Base-by-base conservation (phyloP, 2,113 vertebrate species). In the Lepus timidus region DNA sequence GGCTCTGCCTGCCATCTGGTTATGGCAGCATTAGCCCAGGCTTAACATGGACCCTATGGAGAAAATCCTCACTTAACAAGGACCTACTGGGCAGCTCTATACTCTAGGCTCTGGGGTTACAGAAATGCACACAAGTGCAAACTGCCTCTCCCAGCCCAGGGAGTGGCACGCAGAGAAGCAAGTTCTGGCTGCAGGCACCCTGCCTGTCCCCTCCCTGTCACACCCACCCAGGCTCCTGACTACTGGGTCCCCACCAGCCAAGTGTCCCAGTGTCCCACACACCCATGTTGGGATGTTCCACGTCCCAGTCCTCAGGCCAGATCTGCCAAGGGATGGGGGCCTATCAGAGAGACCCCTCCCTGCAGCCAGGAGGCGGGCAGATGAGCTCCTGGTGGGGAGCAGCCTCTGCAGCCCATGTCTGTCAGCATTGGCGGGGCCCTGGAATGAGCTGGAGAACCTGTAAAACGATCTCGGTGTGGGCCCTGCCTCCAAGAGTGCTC, bases 311-410 rank as follows among this genome's bases (percentile, higher is more conserved):
- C 68, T 19, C 29, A 31, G 62, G 62, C 84, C 8, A 7, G 7
- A 12, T 0, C 22, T 9, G 65, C 36, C 1, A 0, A 44, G 51
- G 1, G 3, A 58, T 8, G 20, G 61, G 74, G 6, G 14, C n/a
- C 31, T 19, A 33, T 25, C 68, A 2, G 29, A 74, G 75, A 78
- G n/a, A 10, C 19, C 33, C 29, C 9, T 4, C n/a, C 74, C 52
- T 27, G n/a, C 71, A n/a, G n/a, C 8, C 6, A 13, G 12, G 10
- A 31, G 55, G 36, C 64, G 27, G 20, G 25, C 2, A 49, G 1
- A 23, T 17, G 13, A 12, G 70, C 27, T 1, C 49, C 36, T 20
- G 14, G 39, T 3, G 68, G 58, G 33, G 6, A 44, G 82, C 29
- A 4, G 1, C 44, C 27, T 22, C 83, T 13, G 25, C 67, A 55